Conservation (phyloP, 1,140 invertebrate species). For the Augochlora pura region DNA sequence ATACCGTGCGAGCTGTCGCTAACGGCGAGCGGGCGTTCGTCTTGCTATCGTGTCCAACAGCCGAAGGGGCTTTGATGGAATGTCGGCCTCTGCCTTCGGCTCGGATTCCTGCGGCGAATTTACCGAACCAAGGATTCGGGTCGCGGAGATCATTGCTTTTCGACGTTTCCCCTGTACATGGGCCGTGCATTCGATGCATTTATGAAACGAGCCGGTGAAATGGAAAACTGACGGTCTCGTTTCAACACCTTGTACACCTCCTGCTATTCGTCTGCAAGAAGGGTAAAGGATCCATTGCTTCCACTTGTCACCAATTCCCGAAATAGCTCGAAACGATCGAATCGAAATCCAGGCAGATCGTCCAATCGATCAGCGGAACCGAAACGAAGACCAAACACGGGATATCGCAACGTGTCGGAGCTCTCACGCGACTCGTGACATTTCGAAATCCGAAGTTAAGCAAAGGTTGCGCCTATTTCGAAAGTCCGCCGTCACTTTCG, state of each 20-base stretch:
- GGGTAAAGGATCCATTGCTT: background rate
- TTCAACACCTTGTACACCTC: no score
- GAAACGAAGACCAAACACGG: background rate
- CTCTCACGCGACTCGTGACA: conserved; percentile 3
- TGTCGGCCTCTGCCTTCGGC: background rate
- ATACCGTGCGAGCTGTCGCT: conserved; percentile 43
- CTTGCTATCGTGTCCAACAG: conserved; percentile 7
- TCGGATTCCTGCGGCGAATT: background rate
- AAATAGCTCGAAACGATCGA: no score
- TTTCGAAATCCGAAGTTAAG: background rate
- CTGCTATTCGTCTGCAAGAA: no score
- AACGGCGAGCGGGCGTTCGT: conserved; percentile 32
- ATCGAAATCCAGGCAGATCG: no score
- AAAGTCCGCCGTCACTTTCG: conserved; percentile 4
- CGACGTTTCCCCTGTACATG: background rate
- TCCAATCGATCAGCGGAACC: background rate
- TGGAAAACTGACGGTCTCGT: no score
- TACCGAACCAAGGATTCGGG: background rate
- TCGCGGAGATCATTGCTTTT: background rate
- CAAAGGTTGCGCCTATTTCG: conserved; percentile 8
- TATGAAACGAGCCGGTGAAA: no score
- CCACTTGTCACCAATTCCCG: no score
- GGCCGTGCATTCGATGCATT: no score
- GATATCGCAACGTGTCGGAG: background rate
- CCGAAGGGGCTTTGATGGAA: background rate